Percentiles rank a stretch among this genome's conserved stretches.
Evolutionary conservation across 2,113 vertebrate genomes (phyloP).

Genomic region (Lampris megalopsis): DNA sequence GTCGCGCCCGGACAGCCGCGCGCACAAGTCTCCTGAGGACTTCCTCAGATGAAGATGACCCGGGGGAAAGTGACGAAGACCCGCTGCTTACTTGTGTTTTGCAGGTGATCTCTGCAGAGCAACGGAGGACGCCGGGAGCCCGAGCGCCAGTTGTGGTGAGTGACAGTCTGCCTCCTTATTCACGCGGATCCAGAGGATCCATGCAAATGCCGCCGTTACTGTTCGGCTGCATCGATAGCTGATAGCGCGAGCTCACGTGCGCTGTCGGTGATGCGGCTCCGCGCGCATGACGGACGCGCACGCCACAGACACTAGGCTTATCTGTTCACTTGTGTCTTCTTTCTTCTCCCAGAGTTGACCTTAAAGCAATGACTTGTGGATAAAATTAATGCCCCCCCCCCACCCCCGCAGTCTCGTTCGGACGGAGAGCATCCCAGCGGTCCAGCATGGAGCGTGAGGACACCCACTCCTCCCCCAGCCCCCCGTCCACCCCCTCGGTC

Average conservation of each 20-base stretch:
- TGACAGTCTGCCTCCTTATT: conserved; percentile 33
- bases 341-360: conserved; percentile 15
- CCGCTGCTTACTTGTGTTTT: conserved; percentile 77
- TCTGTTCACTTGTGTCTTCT: too few species aligned
- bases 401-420: conserved; percentile 87
- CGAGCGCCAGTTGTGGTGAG: conserved; percentile 90
- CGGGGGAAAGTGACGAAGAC: conserved; percentile 69
- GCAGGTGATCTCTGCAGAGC: conserved; percentile 91
- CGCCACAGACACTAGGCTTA: too few species aligned
- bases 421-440: conserved; percentile 88
- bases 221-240: too few species aligned
- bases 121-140: conserved; percentile 86
- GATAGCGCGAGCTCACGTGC: too few species aligned
- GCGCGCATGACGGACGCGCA: too few species aligned
- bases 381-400: neutral
- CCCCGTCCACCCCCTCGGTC: conserved; percentile 93
- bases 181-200: too few species aligned
- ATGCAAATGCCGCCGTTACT: too few species aligned
- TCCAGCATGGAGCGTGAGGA: conserved; percentile 94
- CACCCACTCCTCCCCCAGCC: conserved; percentile 90
- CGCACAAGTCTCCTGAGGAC: conserved; percentile 71
- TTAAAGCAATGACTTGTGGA: conserved; percentile 14
- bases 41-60: conserved; percentile 64
- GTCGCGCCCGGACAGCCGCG: conserved; percentile 48
- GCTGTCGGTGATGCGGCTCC: too few species aligned